Base-by-base conservation (phyloP, 1,140 invertebrate genomes). In the Triops longicaudatus region DNA sequence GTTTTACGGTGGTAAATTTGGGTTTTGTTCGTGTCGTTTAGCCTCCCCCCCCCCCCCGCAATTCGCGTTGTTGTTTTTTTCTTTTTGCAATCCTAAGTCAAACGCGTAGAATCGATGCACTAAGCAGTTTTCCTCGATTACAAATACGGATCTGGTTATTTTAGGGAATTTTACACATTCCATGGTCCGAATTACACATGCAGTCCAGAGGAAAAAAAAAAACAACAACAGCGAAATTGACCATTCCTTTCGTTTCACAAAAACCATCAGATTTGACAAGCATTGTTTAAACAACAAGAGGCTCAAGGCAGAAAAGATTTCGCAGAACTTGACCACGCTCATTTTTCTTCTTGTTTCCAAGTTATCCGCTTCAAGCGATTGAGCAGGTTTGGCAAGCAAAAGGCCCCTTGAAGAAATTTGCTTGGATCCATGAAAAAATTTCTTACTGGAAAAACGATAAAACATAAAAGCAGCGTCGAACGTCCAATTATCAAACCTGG, bases 311-410 rank as follows among this genome's bases (percentile, higher is more conserved):
- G 50, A 63, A 63, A 63, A 63, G 50, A 63, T 63, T 17, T 63
- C 50, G 50, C 22, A 63, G 50, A 63, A 63, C 17, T 63, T 63
- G 14, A 63, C 22, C 14, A 63, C 22, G 50, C 50, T 63, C 50
- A 17, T 63, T 63, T 63, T 63, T 22, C 22, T 17, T 22, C 14
- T 63, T 22, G 17, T 63, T 22, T 22, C 50, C 50, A 22, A 63
- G 17, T 63, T 63, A 63, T 63, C 50, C 50, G 9, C 50, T 63
- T 63, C 50, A 63, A 63, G 22, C 50, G 22, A 63, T 63, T 63
- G 50, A 63, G 50, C 50, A 63, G 50, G 50, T 63, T 63, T 63
- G 50, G 50, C 50, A 63, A 63, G 50, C 50, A 63, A 63, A 63
- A 63, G 50, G 50, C 50, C 50, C 50, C 50, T n/a, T 63, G 17